Percentiles rank a stretch among this genome's conserved stretches.
These are phyloP conservation scores for Oophaga pumilio DNA, from an alignment of 2,113 vertebrate species.

Conservation along the genomic window DNA sequence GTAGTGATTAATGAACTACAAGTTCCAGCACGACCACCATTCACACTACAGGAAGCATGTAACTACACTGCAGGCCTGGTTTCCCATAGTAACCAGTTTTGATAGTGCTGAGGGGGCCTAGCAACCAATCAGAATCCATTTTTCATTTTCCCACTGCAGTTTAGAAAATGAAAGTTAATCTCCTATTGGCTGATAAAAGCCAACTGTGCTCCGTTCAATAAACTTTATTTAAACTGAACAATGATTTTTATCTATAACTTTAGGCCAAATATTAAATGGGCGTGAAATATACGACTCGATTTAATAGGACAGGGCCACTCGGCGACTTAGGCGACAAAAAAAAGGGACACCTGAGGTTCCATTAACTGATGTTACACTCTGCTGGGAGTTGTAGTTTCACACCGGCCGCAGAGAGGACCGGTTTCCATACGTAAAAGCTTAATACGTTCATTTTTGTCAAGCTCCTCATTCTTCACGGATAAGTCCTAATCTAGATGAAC, in stretches of 20 bases:
- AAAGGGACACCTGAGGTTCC: neutral
- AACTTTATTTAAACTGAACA: neutral
- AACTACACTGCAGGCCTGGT: neutral
- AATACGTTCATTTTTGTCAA: neutral
- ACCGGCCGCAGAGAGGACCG: neutral
- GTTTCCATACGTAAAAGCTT: neutral
- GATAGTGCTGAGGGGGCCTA: neutral
- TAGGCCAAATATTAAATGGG: no score
- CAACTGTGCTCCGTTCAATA: neutral
- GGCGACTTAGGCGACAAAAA: neutral
- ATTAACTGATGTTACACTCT: neutral
- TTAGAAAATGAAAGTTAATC: neutral
- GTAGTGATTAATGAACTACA: neutral
- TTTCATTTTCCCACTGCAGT: neutral
- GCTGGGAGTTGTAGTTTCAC: neutral
- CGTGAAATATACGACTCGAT: no score
- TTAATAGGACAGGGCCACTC: no score
- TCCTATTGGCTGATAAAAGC: neutral
- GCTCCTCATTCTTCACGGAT: slow-evolving; percentile 8
- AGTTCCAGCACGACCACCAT: neutral
- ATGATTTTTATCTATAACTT: no score
- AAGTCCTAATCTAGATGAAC: slow-evolving; percentile 21
- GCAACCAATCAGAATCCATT: neutral
- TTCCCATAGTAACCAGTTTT: neutral
- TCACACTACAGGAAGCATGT: neutral